Evolutionary conservation across 2,113 vertebrate species (phyloP).

Genomic region (Periophthalmodon schlosseri): DNA sequence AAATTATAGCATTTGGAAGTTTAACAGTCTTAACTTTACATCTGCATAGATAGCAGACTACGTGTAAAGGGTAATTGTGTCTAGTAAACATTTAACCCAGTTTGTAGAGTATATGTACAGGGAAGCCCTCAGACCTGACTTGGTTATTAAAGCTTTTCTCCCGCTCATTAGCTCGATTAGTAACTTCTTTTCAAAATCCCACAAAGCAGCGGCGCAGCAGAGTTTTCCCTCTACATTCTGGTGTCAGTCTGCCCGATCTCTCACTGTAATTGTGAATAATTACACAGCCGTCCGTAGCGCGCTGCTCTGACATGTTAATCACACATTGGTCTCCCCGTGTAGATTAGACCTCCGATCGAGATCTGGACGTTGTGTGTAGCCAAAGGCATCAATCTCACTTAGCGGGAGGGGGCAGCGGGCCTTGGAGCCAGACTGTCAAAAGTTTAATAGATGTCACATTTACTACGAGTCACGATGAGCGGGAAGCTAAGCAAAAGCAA

Average conservation of each 20-base stretch:
- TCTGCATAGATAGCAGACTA: constrained; percentile 36
- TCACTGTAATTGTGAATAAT: constrained; percentile 73
- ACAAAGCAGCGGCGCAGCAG: constrained; percentile 49
- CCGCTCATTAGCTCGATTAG: constrained; percentile 61
- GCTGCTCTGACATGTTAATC: constrained; percentile 71
- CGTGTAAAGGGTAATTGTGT: constrained; percentile 55
- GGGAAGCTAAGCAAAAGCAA: constrained; percentile 49
- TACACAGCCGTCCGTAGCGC: constrained; percentile 40
- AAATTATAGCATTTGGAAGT: neutral
- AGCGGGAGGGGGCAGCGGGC: constrained; percentile 59
- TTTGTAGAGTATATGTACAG: constrained; percentile 30
- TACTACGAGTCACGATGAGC: constrained; percentile 55
- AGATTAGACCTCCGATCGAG: constrained; percentile 64
- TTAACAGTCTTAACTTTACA: neutral
- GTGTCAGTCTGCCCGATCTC: constrained; percentile 64
- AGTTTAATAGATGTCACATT: constrained; percentile 72
- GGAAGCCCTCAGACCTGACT: constrained; percentile 45
- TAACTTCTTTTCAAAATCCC: constrained; percentile 45
- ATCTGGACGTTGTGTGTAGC: constrained; percentile 59
- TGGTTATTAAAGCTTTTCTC: constrained; percentile 43
- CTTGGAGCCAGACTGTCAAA: constrained; percentile 63
- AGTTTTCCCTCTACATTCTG: constrained; percentile 48
- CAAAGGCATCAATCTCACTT: constrained; percentile 71
- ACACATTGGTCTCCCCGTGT: constrained; percentile 70
- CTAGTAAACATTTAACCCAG: constrained; percentile 47